Base-by-base conservation (phyloP, 2,113 vertebrate species). In the Excalfactoria chinensis region DNA sequence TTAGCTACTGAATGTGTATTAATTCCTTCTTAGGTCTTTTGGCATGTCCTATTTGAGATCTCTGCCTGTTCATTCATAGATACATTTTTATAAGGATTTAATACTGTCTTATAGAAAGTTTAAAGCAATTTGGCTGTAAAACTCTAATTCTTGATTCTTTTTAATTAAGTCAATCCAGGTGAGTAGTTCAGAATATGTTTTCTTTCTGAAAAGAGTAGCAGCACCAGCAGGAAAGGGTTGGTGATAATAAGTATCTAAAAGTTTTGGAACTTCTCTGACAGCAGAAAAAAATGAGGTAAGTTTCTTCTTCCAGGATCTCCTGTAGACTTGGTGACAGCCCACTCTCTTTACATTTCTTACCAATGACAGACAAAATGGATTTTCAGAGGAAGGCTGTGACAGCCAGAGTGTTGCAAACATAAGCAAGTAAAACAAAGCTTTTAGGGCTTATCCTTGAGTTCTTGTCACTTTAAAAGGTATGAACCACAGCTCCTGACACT, bases 91-190 rank as follows among this genome's bases (percentile, higher is more conserved):
- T 8, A n/a, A 66, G 25, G 34, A 22, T 69, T 86, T 83, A 40
- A 35, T 63, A 62, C 2, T 55, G 59, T 25, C 81, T 69, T 14
- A 53, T 43, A 40, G 9, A 56, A 60, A 84, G 90, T 59, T 55
- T 48, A 68, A 56, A 67, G 12, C 21, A 8, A 9, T 43, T 86
- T 67, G 28, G 35, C 32, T 68, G 84, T 26, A 37, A 71, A 68
- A 46, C 77, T 88, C n/a, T 30, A 15, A 30, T 10, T 44, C 16
- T 63, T 59, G 19, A 28, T 74, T 11, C 25, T 56, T 84, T 68
- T 78, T 64, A 78, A 32, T 78, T 20, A 2, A 0, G 0, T 74
- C 22, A 32, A 37, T 17, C 20, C 7, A 1, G 6, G 2, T n/a
- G 48, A 87, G 44, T 56, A 63, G 84, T 48, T 92, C 2, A 66